Base-by-base conservation (phyloP, 2,797 vertebrate genomes). In the Tolypeutes matacus region DNA sequence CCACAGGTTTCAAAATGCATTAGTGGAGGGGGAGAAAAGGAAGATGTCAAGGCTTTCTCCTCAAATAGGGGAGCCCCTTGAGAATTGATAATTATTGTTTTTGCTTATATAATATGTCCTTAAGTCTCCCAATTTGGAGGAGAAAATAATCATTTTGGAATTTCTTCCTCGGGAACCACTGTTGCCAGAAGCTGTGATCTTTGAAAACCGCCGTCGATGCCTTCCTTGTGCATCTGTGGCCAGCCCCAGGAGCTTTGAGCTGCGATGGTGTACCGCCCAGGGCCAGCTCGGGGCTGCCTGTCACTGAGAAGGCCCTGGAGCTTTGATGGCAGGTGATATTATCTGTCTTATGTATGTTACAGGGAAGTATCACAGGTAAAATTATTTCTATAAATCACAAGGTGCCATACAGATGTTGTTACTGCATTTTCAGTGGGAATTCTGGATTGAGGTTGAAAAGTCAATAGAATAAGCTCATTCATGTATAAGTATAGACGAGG, bases 331-430 rank as follows among this genome's bases (percentile, higher is more conserved):
- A 42, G 62, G 51, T 96, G 80, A 89, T 0, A 0, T 56, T 78
- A 62, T 78, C 93, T 94, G 91, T 56, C 46, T 93, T 83, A 2
- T 25, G 69, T 31, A 46, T 86, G 86, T 93, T 60, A 77, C 62
- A 73, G 77, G 76, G 60, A 92, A 27, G 34, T 34, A 18, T 56
- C 46, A 7, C 7, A 81, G 90, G 65, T 87, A 29, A 77, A 86
- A 81, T 17, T 27, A 10, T 53, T 76, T 86, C 64, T 70, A 31
- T 78, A 88, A 77, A 58, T 85, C 64, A 93, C 51, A 70, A 76
- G 49, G 65, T 53, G 18, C 39, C 46, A 4, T 75, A 36, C 20
- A 73, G 83, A n/a, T n/a, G 17, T 29, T 69, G 31, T 73, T 51
- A 0, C 60, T 86, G 36, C 36, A 14, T 89, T 95, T 75, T 89